Percentiles rank a stretch among this genome's conserved stretches.
These are phyloP conservation scores for Pseudochromis fuscus DNA, from an alignment of 2,797 vertebrate genomes.

Conservation along the genomic window DNA sequence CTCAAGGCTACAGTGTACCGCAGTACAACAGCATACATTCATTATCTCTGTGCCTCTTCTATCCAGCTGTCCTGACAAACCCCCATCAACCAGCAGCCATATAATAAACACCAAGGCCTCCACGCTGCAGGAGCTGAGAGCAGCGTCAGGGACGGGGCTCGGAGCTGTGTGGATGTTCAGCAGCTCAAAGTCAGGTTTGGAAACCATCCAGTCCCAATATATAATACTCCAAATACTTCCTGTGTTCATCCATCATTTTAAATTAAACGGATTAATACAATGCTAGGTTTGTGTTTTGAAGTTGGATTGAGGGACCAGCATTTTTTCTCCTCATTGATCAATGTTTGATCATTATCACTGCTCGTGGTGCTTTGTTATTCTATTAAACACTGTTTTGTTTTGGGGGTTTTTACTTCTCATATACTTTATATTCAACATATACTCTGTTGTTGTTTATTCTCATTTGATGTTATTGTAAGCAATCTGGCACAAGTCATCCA, in stretches of 20 bases:
- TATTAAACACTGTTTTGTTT: too few relatives aligned
- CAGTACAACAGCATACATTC: not conserved
- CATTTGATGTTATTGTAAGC: too few relatives aligned
- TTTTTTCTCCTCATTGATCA: not conserved
- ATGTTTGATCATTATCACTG: not conserved
- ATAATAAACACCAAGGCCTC: conserved; percentile 61
- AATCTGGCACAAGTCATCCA: too few relatives aligned
- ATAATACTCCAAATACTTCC: too few relatives aligned
- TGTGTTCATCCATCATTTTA: too few relatives aligned
- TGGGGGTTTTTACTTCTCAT: too few relatives aligned
- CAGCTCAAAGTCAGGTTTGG: conserved; percentile 13
- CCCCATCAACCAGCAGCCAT: conserved; percentile 30
- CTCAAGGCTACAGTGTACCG: too few relatives aligned
- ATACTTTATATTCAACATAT: too few relatives aligned
- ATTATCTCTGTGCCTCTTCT: conserved; percentile 3
- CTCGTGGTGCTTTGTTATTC: not conserved
- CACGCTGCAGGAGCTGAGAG: conserved; percentile 57
- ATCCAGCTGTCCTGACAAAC: conserved; percentile 57
- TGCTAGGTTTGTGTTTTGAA: not conserved
- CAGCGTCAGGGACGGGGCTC: conserved; percentile 13
- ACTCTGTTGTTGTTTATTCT: too few relatives aligned
- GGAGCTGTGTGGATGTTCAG: conserved; percentile 1
- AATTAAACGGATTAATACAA: not conserved
- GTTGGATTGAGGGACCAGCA: not conserved
- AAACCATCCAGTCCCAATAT: not conserved